Conservation (phyloP, 2,888 invertebrate genomes). For the Tricholauxania praeusta region DNA sequence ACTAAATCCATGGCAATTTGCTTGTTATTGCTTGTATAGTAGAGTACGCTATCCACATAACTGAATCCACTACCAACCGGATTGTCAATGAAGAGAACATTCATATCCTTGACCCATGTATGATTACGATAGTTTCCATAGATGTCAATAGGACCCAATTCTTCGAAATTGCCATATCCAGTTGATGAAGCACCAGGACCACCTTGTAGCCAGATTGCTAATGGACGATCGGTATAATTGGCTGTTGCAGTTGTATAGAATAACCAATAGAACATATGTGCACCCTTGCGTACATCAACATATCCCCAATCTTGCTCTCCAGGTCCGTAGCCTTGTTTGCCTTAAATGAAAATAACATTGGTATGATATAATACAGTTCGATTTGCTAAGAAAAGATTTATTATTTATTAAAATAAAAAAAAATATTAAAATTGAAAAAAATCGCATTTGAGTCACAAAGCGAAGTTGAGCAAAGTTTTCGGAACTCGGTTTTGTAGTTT, state of each 20-base stretch:
- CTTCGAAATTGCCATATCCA: conserved; percentile 88
- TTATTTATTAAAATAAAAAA: no score
- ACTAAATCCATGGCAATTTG: conserved; percentile 84
- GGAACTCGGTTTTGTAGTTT: no score
- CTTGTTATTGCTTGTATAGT: conserved; percentile 72
- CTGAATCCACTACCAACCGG: conserved; percentile 92
- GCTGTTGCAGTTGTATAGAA: conserved; percentile 78
- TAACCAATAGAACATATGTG: conserved; percentile 91
- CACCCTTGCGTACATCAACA: conserved; percentile 78
- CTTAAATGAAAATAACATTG: conserved; percentile 40
- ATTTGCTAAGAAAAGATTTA: no score
- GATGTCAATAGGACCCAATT: conserved; percentile 81
- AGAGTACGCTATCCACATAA: conserved; percentile 74
- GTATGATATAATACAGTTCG: neutral
- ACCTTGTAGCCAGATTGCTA: conserved; percentile 91
- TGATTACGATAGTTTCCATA: conserved; percentile 76
- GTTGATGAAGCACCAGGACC: conserved; percentile 87
- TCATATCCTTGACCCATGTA: conserved; percentile 84
- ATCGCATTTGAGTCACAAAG: no score
- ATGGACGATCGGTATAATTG: conserved; percentile 76
- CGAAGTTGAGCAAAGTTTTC: no score
- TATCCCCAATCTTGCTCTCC: conserved; percentile 81
- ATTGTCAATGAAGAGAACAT: conserved; percentile 89
- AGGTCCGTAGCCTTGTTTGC: conserved; percentile 70
- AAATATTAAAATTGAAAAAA: no score